A percentile compares a stretch with the other conserved stretches of the same genome.
These are phyloP conservation scores for Parnassius glacialis DNA, from an alignment of 2,888 invertebrate species.

Conservation along the genomic window DNA sequence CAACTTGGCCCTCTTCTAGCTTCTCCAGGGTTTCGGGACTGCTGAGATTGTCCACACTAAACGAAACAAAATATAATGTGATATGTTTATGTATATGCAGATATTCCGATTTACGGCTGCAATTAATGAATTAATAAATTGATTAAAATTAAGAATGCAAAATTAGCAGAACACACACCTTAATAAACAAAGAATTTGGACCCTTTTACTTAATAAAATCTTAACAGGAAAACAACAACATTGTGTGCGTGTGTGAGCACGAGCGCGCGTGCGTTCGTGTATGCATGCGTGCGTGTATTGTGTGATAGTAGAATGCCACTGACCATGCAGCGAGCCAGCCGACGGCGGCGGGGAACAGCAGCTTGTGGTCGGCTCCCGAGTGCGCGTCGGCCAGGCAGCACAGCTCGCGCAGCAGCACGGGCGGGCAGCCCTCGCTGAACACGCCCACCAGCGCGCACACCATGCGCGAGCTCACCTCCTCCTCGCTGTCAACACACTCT, in stretches of 20 bases:
- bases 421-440: constrained; percentile 66
- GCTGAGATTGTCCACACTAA: constrained; percentile 67
- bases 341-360: constrained; percentile 88
- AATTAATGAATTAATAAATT: too few relatives aligned
- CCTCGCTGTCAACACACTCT: constrained; percentile 38
- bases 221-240: too few relatives aligned
- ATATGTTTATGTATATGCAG: not conserved
- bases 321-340: constrained; percentile 90
- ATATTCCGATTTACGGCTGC: too few relatives aligned
- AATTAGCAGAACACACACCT: too few relatives aligned
- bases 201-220: too few relatives aligned
- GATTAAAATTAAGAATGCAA: too few relatives aligned
- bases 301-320: constrained; percentile 25
- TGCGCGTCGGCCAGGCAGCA: constrained; percentile 90
- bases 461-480: constrained; percentile 65
- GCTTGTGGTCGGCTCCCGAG: constrained; percentile 88
- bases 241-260: not conserved
- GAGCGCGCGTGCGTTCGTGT: not conserved
- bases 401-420: constrained; percentile 67
- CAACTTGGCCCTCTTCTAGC: constrained; percentile 68
- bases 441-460: constrained; percentile 64
- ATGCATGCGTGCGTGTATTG: not conserved
- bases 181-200: too few relatives aligned
- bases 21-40: constrained; percentile 66
- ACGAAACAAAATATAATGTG: constrained; percentile 14